phyloP scores from a whole-genome alignment of 2,888 invertebrate species.

The Sericinus montela region DNA sequence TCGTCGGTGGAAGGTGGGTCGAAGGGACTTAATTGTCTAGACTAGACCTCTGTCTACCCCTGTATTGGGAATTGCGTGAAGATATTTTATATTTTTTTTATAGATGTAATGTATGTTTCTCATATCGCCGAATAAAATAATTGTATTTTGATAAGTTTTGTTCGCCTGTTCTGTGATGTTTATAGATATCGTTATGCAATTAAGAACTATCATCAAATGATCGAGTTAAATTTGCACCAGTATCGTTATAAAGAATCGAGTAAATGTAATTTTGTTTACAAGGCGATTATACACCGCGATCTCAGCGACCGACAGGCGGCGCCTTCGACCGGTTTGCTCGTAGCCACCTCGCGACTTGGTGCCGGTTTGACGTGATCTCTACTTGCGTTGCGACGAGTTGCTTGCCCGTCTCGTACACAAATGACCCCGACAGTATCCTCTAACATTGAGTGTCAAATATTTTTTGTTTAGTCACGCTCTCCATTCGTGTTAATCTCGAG shows the following conservation, averaged over 20 bases:
- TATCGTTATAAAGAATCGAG: constrained; percentile 24
- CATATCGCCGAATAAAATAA: no score
- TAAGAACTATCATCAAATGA: not conserved
- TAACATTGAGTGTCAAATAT: constrained; percentile 15
- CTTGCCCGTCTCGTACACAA: constrained; percentile 67
- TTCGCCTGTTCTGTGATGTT: no score
- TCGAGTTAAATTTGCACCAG: constrained; percentile 2
- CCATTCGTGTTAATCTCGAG: no score
- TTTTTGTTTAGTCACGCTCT: not conserved
- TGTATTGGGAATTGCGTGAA: no score
- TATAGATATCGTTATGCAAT: not conserved
- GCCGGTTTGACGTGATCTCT: constrained; percentile 76
- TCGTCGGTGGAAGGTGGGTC: no score
- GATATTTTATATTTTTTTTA: no score
- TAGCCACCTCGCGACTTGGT: constrained; percentile 58
- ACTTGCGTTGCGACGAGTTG: constrained; percentile 62
- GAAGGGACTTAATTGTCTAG: no score
- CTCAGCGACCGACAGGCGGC: constrained; percentile 59
- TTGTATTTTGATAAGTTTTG: no score
- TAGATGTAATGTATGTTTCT: no score
- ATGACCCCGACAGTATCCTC: constrained; percentile 40
- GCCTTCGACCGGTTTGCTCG: constrained; percentile 73
- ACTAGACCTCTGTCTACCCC: no score
- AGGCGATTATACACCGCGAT: constrained; percentile 60
- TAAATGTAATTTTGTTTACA: constrained; percentile 73